Evolutionary conservation across 2,888 invertebrate species (phyloP).

Genomic region (Fragum sueziense): DNA sequence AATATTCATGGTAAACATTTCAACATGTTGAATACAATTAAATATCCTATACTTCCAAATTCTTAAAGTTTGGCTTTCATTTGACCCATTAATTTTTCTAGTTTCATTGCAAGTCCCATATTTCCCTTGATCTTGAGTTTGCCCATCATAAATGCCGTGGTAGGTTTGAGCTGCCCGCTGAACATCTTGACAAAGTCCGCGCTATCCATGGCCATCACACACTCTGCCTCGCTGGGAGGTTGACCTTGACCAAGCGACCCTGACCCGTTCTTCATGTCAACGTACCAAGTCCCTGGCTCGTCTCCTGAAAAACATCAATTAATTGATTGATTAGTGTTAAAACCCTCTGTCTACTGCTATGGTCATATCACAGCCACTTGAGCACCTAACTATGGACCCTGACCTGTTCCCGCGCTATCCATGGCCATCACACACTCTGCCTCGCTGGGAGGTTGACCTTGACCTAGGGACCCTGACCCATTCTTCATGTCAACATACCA

Average conservation of each 20-base stretch:
- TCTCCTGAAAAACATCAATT: constrained; percentile 86
- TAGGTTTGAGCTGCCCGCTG: constrained; percentile 92
- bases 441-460: too few relatives aligned
- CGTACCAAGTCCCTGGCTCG: constrained; percentile 89
- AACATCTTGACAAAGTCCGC: constrained; percentile 84
- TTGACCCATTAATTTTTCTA: constrained; percentile 86
- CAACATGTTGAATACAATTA: too few relatives aligned
- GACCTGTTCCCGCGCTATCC: too few relatives aligned
- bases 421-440: too few relatives aligned
- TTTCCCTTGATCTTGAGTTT: constrained; percentile 97
- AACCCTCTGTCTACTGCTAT: too few relatives aligned
- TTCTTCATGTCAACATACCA: constrained; percentile 95
- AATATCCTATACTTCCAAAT: too few relatives aligned
- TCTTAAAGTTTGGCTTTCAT: constrained; percentile 62
- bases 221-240: constrained; percentile 87
- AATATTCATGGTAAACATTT: too few relatives aligned
- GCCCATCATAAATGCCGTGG: constrained; percentile 97
- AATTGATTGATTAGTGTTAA: too few relatives aligned
- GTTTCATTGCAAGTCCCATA: constrained; percentile 95
- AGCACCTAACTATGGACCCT: too few relatives aligned
- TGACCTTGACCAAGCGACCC: constrained; percentile 92
- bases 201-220: constrained; percentile 91
- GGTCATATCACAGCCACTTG: too few relatives aligned
- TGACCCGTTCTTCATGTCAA: constrained; percentile 94
- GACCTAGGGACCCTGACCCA: too few relatives aligned